Percentiles rank a stretch among this genome's conserved stretches.
Conservation (phyloP, 2,797 vertebrate species). For the Eospalax fontanierii region DNA sequence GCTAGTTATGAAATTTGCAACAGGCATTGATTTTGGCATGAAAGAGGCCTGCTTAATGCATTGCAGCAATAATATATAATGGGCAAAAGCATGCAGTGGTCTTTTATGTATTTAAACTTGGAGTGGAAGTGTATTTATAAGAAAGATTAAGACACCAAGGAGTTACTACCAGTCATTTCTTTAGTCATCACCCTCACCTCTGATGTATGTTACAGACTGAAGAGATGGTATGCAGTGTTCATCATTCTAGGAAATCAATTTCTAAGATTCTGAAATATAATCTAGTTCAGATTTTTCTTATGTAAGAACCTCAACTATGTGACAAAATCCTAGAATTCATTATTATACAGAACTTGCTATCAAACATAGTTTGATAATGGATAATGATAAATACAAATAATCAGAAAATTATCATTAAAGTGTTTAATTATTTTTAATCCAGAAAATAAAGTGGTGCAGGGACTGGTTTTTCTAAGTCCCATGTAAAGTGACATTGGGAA, state of each 20-base stretch:
- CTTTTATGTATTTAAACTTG: not conserved
- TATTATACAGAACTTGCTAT: not conserved
- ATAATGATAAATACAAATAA: not conserved
- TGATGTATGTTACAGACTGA: not conserved
- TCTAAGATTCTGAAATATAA: not conserved
- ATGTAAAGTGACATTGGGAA: too few species aligned
- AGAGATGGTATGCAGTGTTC: fast-evolving
- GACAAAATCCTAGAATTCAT: not conserved
- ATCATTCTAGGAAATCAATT: not conserved
- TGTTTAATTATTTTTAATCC: not conserved
- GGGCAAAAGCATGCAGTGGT: not conserved
- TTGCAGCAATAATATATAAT: not conserved
- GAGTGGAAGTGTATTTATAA: not conserved
- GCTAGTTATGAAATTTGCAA: not conserved
- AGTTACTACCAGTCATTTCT: not conserved
- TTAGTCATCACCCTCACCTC: not conserved
- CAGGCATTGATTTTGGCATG: not conserved
- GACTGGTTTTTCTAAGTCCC: not conserved
- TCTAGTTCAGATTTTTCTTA: not conserved
- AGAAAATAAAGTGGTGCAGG: not conserved
- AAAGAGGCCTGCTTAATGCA: not conserved
- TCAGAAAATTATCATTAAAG: not conserved
- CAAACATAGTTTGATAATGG: not conserved
- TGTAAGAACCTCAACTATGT: not conserved
- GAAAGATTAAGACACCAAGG: not conserved